Evolutionary conservation across 2,888 invertebrate species (phyloP), one percentile per base, ranked within the genome.

Genomic region (Heliconius ethilla): DNA sequence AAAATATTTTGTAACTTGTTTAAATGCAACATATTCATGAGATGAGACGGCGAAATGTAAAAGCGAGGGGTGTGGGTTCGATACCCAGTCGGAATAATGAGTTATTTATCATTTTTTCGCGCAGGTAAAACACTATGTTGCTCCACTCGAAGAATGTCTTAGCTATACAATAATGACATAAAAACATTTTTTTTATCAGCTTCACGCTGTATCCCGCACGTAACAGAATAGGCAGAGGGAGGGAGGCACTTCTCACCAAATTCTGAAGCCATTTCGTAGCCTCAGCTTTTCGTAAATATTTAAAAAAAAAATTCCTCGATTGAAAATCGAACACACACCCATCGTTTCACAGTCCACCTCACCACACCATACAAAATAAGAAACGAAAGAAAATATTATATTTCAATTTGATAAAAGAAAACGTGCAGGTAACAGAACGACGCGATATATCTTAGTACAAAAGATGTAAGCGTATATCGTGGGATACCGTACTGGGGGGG

Each of bases 1-100:
- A 94, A 93, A 93, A 92, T 93, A 93, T 93, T 93, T n/a, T 91
- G 90, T 90, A 93, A 93, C 91, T 93, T 90, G 93, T 93, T 93
- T 90, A 93, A 93, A 93, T 93, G 92, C 93, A 93, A 91, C 91
- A 91, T 90, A 89, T 90, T 91, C 88, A 80, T 82, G 83, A 51
- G 51, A 51, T 51, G 51, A 51, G 51, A 51, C 22, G 22, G 51
- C 7, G 7, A 18, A 22, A 0, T 51, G 51, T 22, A 22, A 18
- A 51, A 3, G 51, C 18, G 7, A 51, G 51, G 51, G 2, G 51
- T 51, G 18, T 51, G 22, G 22, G 51, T 51, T 51, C 51, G 22
- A 7, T 22, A 22, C 7, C 51, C 18, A 22, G 18, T 2, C 22
- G 3, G 6, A 3, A 1, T 3, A n/a, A 59, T n/a, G n/a, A 11